Evolutionary conservation across 2,797 vertebrate genomes (phyloP).

Genomic region (Pseudopleuronectes americanus): DNA sequence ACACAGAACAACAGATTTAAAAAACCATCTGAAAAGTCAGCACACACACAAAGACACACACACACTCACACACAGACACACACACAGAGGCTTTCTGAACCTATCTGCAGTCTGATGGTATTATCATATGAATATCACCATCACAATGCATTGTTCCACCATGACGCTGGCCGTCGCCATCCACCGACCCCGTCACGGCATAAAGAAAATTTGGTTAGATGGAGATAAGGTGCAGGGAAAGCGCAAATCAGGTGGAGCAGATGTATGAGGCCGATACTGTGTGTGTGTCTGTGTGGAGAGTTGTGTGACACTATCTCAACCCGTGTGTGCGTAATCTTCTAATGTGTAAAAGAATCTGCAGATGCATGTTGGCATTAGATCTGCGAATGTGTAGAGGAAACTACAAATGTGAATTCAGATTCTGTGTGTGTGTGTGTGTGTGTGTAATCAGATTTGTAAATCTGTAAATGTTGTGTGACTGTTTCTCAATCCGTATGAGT

Average conservation of each 20-base stretch:
- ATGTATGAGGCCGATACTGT: too few species aligned
- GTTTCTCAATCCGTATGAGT: too few species aligned
- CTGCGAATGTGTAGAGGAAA: too few species aligned
- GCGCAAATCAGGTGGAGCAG: neutral
- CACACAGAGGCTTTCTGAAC: conserved; percentile 24
- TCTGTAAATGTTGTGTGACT: too few species aligned
- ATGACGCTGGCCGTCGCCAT: conserved; percentile 70
- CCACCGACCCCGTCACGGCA: conserved; percentile 76
- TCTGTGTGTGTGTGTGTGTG: too few species aligned
- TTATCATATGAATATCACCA: conserved; percentile 84
- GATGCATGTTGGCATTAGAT: too few species aligned
- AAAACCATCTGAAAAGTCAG: conserved; percentile 58
- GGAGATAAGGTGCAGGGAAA: conserved; percentile 75
- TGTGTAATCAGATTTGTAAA: too few species aligned
- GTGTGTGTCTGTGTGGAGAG: too few species aligned
- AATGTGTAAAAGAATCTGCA: too few species aligned
- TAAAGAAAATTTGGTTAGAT: conserved; percentile 84
- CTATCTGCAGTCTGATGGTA: conserved; percentile 70
- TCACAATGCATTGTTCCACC: conserved; percentile 76
- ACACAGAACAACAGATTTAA: conserved; percentile 49
- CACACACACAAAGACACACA: conserved; percentile 40
- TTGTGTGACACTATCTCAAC: too few species aligned
- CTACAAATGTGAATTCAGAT: too few species aligned
- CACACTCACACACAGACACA: neutral
- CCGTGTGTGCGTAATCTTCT: too few species aligned